These are phyloP conservation scores for Mesodorylaimus sp. DNA, from an alignment of 2,888 invertebrate species.

Conservation along the genomic window DNA sequence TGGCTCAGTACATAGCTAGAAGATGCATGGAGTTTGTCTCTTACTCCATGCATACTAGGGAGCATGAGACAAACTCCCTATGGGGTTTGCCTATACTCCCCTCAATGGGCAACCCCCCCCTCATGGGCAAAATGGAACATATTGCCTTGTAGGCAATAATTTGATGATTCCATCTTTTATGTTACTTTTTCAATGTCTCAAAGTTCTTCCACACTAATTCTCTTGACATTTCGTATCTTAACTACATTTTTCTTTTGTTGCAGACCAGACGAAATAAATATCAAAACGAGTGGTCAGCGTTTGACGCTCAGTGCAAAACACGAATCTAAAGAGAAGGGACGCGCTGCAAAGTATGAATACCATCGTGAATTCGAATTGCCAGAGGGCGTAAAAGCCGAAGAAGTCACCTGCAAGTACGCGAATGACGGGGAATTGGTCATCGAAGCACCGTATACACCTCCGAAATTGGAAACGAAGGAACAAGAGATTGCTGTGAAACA, in stretches of 20 bases:
- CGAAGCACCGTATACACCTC: conserved; percentile 13
- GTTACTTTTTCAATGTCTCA: no score
- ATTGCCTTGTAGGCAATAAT: no score
- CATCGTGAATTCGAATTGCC: background rate
- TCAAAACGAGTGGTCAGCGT: background rate
- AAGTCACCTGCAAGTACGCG: conserved; percentile 15
- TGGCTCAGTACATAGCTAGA: no score
- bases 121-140: no score
- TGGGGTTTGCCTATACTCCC: no score
- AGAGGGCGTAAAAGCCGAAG: conserved; percentile 1
- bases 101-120: no score
- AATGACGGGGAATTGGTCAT: conserved; percentile 12
- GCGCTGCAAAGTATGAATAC: background rate
- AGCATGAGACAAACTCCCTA: no score
- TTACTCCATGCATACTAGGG: no score
- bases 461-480: background rate
- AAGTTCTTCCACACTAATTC: no score
- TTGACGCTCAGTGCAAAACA: background rate
- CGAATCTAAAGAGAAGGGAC: background rate
- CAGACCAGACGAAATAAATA: conserved; percentile 1
- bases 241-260: background rate
- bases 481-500: background rate
- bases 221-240: background rate
- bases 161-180: no score
- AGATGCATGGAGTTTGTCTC: no score